Base-by-base conservation (phyloP, 2,888 invertebrate genomes). In the Strigamia crassipes region DNA sequence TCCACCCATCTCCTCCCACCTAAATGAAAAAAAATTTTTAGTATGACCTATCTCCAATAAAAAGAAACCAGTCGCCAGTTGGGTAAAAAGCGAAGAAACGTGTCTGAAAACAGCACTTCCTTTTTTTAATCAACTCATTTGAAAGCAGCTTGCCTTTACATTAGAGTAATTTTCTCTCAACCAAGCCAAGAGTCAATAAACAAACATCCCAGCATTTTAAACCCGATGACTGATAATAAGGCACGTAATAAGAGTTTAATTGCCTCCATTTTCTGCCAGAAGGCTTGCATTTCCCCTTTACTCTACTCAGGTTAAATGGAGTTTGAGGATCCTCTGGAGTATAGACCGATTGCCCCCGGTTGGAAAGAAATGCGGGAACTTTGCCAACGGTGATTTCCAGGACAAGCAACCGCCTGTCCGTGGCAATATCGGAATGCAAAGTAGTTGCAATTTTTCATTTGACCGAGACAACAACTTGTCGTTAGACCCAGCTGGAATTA, bases 41-140 rank as follows among this genome's bases (percentile, higher is more conserved):
- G 3, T 51, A 51, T 51, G 51, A 51, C 51, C 18, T 51, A 51
- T 51, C 51, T 51, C n/a, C 51, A 51, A 51, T 51, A 51, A 51
- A 51, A 51, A 51, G n/a, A n/a, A n/a, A n/a, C 51, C 51, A 51
- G 51, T 51, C 51, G 51, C 51, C 4, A n/a, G 51, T 51, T 51
- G n/a, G n/a, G 15, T 51, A n/a, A n/a, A n/a, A n/a, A 51, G 18
- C 15, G 51, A 6, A 18, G 18, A 51, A 51, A 51, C n/a, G 51
- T n/a, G n/a, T 51, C 51, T 51, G 51, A 18, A 51, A 51, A 51
- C 51, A 51, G 51, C n/a, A 15, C 51, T 51, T 51, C 18, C 18
- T 51, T n/a, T 51, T 51, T 51, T 51, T n/a, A 51, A 51, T 51
- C 51, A 51, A 51, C 51, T 51, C 51, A 51, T 51, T 51, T 51